Evolutionary conservation across 1,140 invertebrate species (phyloP).

Genomic region (Antheraea pernyi): DNA sequence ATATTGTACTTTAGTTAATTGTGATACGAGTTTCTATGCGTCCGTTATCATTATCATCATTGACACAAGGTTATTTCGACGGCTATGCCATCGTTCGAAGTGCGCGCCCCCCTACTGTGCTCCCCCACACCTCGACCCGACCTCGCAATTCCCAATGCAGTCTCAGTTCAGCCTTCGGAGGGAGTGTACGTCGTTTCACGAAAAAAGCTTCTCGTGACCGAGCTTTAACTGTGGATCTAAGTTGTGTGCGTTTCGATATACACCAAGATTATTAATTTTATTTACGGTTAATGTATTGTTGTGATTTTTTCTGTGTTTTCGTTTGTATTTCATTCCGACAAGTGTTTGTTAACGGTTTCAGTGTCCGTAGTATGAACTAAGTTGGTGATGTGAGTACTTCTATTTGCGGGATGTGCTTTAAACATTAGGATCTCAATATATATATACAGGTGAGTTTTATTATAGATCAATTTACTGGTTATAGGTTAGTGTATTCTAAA

Average conservation of each 20-base stretch:
- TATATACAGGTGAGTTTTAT: slow-evolving; percentile 40
- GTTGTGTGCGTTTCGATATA: slow-evolving; percentile 47
- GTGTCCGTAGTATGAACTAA: slow-evolving; percentile 44
- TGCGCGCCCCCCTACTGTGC: slow-evolving; percentile 55
- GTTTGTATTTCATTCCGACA: slow-evolving; percentile 32
- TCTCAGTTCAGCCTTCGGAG: slow-evolving; percentile 42
- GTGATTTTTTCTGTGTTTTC: slow-evolving; percentile 27
- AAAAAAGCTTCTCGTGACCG: slow-evolving; percentile 60
- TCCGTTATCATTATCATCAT: slow-evolving; percentile 70
- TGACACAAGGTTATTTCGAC: slow-evolving; percentile 65
- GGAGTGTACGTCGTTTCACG: slow-evolving; percentile 33
- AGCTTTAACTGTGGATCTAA: slow-evolving; percentile 59
- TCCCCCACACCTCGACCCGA: slow-evolving; percentile 35
- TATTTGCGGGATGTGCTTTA: slow-evolving; percentile 51
- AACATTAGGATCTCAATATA: slow-evolving; percentile 44
- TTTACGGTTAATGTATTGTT: slow-evolving; percentile 29
- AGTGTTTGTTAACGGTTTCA: slow-evolving; percentile 49
- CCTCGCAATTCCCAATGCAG: slow-evolving; percentile 52
- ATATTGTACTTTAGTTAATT: slow-evolving; percentile 36
- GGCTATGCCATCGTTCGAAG: slow-evolving; percentile 51
- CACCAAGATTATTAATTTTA: slow-evolving; percentile 31
- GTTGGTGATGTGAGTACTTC: slow-evolving; percentile 59
- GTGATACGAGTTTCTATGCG: slow-evolving; percentile 47
- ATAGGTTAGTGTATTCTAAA: too few species aligned
- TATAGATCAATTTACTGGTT: background rate